phyloP scores from a whole-genome alignment of 2,113 vertebrate genomes.

The Lonchura striata region DNA sequence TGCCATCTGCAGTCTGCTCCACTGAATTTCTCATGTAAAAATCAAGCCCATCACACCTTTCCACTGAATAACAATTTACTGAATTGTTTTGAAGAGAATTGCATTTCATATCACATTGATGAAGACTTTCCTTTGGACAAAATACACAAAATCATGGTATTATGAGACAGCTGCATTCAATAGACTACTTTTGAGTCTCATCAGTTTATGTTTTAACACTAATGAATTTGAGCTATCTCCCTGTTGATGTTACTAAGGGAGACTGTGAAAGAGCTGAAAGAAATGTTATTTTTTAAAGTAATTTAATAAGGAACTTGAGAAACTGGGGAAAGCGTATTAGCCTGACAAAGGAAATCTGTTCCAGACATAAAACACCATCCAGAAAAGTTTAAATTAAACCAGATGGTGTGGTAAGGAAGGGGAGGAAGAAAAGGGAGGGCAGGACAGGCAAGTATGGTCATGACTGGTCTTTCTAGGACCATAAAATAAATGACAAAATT shows the following conservation, averaged over 20 bases:
- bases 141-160: neutral
- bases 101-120: neutral
- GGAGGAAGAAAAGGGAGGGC: neutral
- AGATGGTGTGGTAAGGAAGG: neutral
- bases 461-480: neutral
- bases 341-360: neutral
- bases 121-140: neutral
- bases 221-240: neutral
- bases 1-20: neutral
- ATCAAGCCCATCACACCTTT: neutral
- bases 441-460: too few relatives aligned
- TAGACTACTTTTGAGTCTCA: neutral
- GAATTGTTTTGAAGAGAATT: neutral
- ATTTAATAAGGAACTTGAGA: neutral
- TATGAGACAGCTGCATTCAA: neutral
- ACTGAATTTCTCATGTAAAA: neutral
- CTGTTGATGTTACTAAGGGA: neutral
- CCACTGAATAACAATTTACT: neutral
- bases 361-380: neutral
- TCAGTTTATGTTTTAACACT: neutral
- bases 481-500: neutral
- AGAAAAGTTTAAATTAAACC: neutral
- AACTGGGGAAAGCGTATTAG: neutral
- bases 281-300: neutral
- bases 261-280: neutral